These are phyloP conservation scores for Crepidodera aurea DNA, from an alignment of 2,888 invertebrate species.

Conservation along the genomic window DNA sequence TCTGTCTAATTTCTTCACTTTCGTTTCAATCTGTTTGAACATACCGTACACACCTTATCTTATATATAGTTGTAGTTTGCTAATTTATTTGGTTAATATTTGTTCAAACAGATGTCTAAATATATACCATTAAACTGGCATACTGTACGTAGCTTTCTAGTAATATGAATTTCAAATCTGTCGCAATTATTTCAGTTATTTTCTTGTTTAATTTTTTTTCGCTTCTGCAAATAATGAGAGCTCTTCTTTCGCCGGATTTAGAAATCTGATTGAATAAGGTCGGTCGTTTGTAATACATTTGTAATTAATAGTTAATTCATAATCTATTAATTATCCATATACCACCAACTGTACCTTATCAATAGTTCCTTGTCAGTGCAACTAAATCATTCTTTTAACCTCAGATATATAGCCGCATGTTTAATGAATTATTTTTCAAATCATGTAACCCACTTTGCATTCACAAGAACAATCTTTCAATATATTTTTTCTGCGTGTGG, in stretches of 20 bases:
- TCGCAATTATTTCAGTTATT: conserved; percentile 10
- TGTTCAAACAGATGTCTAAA: conserved; percentile 17
- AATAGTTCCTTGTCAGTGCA: too few relatives aligned
- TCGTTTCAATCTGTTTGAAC: conserved; percentile 14
- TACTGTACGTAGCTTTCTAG: conserved; percentile 14
- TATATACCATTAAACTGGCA: background rate
- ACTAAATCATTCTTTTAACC: too few relatives aligned
- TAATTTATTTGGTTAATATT: conserved; percentile 19
- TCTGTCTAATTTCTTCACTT: background rate
- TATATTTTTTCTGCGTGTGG: too few relatives aligned
- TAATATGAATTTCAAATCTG: background rate
- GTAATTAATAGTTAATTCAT: too few relatives aligned
- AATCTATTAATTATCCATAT: too few relatives aligned
- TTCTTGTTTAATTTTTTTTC: background rate
- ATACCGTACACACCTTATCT: conserved; percentile 13
- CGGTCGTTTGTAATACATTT: too few relatives aligned
- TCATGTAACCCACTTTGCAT: too few relatives aligned
- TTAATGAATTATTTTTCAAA: too few relatives aligned
- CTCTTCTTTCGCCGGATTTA: background rate
- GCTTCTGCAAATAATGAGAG: background rate
- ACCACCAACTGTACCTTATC: too few relatives aligned
- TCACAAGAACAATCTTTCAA: too few relatives aligned
- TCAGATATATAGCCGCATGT: too few relatives aligned
- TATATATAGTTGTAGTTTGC: background rate
- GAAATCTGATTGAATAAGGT: background rate